Percentiles rank a stretch among this genome's conserved stretches.
Conservation (phyloP, 2,888 invertebrate genomes). For the Augiades crinisus region DNA sequence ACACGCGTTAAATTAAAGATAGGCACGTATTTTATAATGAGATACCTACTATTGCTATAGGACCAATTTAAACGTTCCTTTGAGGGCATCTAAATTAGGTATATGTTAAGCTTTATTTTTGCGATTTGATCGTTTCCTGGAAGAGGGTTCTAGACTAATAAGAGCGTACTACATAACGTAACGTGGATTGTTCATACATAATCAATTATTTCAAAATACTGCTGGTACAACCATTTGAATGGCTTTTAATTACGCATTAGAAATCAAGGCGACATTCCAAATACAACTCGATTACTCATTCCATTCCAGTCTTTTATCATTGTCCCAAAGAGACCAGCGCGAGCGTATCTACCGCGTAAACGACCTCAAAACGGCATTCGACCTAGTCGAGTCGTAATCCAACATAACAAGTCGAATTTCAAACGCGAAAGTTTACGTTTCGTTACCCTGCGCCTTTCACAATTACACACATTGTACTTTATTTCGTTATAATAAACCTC, state of each 20-base stretch:
- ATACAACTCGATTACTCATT: slow-evolving; percentile 50
- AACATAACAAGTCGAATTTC: slow-evolving; percentile 73
- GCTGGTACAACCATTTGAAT: slow-evolving; percentile 55
- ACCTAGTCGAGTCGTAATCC: slow-evolving; percentile 75
- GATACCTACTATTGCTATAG: too few relatives aligned
- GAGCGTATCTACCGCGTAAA: slow-evolving; percentile 58
- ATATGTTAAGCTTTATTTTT: not conserved
- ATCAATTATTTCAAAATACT: slow-evolving; percentile 52
- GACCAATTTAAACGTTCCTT: too few relatives aligned
- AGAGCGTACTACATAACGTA: not conserved
- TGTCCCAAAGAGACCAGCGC: slow-evolving; percentile 32
- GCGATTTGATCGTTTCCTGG: too few relatives aligned
- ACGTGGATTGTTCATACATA: not conserved
- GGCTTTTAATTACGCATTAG: slow-evolving; percentile 59
- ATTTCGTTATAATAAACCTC: slow-evolving; percentile 40
- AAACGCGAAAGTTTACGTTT: slow-evolving; percentile 78
- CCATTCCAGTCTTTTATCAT: slow-evolving; percentile 47
- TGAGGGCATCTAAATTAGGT: too few relatives aligned
- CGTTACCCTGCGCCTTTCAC: slow-evolving; percentile 42
- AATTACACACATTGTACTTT: slow-evolving; percentile 45
- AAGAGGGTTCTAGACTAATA: not conserved
- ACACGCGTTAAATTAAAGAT: too few relatives aligned
- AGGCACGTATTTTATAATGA: too few relatives aligned
- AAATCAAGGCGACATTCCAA: slow-evolving; percentile 48
- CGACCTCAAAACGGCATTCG: slow-evolving; percentile 80